Evolutionary conservation across 2,113 vertebrate species (phyloP), one percentile per base, ranked within the genome.

Genomic region (Otis tarda): DNA sequence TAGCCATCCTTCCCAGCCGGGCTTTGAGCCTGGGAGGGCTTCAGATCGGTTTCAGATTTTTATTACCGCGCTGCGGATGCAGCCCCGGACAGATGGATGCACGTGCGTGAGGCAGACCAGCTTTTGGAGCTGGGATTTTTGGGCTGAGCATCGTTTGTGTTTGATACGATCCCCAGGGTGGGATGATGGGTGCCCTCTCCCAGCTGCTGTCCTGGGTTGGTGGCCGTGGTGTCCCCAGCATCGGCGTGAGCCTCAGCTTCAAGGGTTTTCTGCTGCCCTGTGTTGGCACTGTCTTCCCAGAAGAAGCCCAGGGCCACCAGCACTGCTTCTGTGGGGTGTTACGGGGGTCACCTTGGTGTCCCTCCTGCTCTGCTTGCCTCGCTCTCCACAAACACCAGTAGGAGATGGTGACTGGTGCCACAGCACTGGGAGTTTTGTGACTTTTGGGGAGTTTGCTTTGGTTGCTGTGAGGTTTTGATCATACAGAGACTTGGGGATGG

Each of bases 1-100:
- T 28, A 55, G 53, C 52, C 28, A 4, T 56, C 43, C 61, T 95
- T 61, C 87, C 50, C 15, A 16, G 10, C 9, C 3, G 79, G 37
- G 43, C 11, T 73, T 23, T 7, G 76, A 92, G 83, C 91, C 79
- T 79, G 91, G 74, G 93, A 45, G 96, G 30, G 64, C 50, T 1
- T 84, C 37, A 37, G 37, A 37, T 94, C 4, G 1, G 75, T 85
- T 95, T 97, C 79, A 17, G 22, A 4, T 83, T 95, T 95, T 96
- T 93, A 97, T 93, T 71, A 22, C 88, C 0, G 19, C 0, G 0
- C 82, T 73, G 95, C 71, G 94, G 85, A 77, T 27, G 83, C 1
- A 6, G 59, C 60, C 81, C 65, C 2, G 3, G 33, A 41, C 43
- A 47, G 87, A 93, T 55, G 81, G 57, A 80, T 28, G 57, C 83